Evolutionary conservation across 1,140 invertebrate species (phyloP).

Genomic region (Solenopsis fugax): DNA sequence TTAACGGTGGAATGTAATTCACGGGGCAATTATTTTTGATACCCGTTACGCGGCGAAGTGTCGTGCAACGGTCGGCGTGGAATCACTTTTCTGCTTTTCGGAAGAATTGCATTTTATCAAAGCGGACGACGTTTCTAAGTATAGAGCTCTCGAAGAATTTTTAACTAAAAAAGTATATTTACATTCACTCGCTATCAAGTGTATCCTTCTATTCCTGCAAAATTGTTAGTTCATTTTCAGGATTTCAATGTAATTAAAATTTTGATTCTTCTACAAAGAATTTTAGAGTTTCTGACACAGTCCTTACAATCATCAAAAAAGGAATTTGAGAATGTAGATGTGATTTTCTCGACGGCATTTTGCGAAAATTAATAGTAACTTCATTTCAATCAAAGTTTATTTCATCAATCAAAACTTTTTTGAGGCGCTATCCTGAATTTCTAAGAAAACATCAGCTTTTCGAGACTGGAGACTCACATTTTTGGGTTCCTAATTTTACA

Average conservation of each 20-base stretch:
- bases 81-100: neutral
- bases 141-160: neutral
- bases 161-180: neutral
- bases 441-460: neutral
- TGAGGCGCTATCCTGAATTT: neutral
- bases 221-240: neutral
- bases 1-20: slow-evolving; percentile 50
- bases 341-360: neutral
- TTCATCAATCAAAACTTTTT: neutral
- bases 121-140: neutral
- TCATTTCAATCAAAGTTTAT: neutral
- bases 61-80: slow-evolving; percentile 11
- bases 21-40: slow-evolving; percentile 54
- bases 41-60: slow-evolving; percentile 48
- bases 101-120: slow-evolving; percentile 23
- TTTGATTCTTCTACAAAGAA: neutral
- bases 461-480: neutral
- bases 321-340: too few relatives aligned
- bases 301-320: too few relatives aligned
- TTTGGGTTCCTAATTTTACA: neutral
- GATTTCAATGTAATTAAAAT: neutral
- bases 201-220: neutral
- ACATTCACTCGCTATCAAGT: neutral
- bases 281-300: too few relatives aligned
- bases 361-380: neutral